Conservation (phyloP, 2,888 invertebrate genomes). For the Xylophagus ater region DNA sequence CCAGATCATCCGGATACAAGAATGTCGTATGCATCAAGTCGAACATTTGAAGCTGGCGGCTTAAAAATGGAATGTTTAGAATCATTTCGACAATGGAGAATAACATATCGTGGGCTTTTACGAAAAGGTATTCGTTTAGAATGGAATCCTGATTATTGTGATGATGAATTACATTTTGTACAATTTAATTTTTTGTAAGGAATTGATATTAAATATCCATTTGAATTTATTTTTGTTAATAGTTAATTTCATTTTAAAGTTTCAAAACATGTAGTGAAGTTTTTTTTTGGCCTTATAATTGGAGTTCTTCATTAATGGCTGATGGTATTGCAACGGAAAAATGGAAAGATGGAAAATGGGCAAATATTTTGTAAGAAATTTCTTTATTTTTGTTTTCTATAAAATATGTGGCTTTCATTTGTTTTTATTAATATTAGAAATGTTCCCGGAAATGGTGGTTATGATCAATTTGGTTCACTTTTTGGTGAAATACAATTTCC, state of each 20-base stretch:
- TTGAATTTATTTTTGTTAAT: background rate
- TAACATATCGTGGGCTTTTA: conserved; percentile 60
- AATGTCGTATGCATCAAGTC: conserved; percentile 34
- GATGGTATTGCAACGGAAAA: conserved; percentile 46
- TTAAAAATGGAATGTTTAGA: conserved; percentile 52
- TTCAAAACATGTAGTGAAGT: conserved; percentile 45
- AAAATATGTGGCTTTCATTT: background rate
- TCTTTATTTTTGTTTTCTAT: too few relatives aligned
- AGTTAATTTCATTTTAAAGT: conserved; percentile 37
- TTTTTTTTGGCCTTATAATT: conserved; percentile 45
- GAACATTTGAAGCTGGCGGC: conserved; percentile 48
- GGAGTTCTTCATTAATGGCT: conserved; percentile 44
- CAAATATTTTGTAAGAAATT: conserved; percentile 42
- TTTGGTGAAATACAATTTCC: conserved; percentile 43
- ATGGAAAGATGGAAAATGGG: conserved; percentile 49
- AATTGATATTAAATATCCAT: too few relatives aligned
- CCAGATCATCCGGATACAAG: conserved; percentile 47
- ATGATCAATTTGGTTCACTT: conserved; percentile 52
- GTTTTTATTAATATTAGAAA: conserved; percentile 31
- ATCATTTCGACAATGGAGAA: conserved; percentile 48
- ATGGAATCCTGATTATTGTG: conserved; percentile 25
- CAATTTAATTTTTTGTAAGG: conserved; percentile 53
- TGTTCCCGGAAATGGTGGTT: conserved; percentile 41
- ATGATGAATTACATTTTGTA: conserved; percentile 38
- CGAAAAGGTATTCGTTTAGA: conserved; percentile 37